phyloP scores from a whole-genome alignment of 2,113 vertebrate species.

The Upupa epops region DNA sequence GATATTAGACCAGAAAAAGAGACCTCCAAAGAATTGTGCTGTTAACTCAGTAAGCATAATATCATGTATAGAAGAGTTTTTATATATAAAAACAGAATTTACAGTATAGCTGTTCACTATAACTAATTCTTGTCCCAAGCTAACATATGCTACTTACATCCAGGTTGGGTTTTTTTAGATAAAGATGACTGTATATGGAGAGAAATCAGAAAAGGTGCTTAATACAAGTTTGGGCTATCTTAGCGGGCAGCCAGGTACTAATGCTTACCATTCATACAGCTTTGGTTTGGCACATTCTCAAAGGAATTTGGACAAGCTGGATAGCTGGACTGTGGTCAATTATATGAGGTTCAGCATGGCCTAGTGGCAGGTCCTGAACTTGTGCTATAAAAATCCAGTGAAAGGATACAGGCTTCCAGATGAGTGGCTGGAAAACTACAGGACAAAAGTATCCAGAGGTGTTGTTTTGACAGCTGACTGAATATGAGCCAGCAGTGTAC shows the following conservation, averaged over 20 bases:
- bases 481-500: too few species aligned
- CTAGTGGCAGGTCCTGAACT: too few species aligned
- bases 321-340: too few species aligned
- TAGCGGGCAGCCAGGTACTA: background rate
- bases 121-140: background rate
- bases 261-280: background rate
- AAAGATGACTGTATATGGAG: background rate
- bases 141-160: background rate
- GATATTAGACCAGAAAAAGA: background rate
- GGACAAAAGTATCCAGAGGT: too few species aligned
- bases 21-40: background rate
- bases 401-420: too few species aligned
- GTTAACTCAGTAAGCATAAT: background rate
- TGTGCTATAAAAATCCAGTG: too few species aligned
- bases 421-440: too few species aligned
- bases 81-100: background rate
- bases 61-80: background rate
- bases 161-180: background rate
- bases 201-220: background rate
- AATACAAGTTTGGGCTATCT: background rate
- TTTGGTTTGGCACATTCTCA: background rate
- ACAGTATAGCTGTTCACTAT: background rate
- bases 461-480: too few species aligned
- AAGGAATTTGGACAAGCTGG: too few species aligned
- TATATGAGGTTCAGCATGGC: too few species aligned